Evolutionary conservation across 2,113 vertebrate species (phyloP).

Genomic region (Xenopus borealis): DNA sequence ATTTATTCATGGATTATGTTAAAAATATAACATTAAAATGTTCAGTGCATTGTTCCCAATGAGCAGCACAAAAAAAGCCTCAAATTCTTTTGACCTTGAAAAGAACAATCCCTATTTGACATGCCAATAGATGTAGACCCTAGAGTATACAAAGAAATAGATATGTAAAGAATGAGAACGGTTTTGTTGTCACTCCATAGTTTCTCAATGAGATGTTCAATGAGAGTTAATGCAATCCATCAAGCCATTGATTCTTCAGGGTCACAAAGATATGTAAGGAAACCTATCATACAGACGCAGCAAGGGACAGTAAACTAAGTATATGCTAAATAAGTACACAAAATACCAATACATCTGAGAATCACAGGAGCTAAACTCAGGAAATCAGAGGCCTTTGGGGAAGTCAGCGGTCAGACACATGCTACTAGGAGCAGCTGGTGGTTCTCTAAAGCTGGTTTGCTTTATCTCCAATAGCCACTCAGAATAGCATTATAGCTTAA

Average conservation of each 20-base stretch:
- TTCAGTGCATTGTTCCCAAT: neutral
- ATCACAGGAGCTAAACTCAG: neutral
- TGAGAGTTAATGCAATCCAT: constrained; percentile 71
- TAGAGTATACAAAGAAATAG: constrained; percentile 62
- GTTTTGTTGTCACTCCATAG: constrained; percentile 69
- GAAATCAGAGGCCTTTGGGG: neutral
- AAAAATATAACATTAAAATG: neutral
- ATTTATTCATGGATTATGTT: neutral
- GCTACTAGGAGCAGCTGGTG: neutral
- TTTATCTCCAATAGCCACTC: too few species aligned
- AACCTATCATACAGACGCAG: constrained; percentile 51
- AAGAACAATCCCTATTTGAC: constrained; percentile 52
- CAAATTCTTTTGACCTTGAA: constrained; percentile 66
- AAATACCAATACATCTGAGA: constrained; percentile 52
- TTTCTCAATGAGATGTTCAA: constrained; percentile 65
- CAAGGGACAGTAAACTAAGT: constrained; percentile 47
- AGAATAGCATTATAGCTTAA: too few species aligned
- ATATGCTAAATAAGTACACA: constrained; percentile 57
- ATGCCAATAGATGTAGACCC: constrained; percentile 69
- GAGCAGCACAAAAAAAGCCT: constrained; percentile 20
- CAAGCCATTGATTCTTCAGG: constrained; percentile 66
- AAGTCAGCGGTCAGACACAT: neutral
- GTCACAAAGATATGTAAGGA: constrained; percentile 58
- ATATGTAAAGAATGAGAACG: constrained; percentile 67
- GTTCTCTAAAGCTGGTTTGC: neutral